Percentiles rank a stretch among this genome's conserved stretches.
These are phyloP conservation scores for Podotricha telesiphe DNA, from an alignment of 2,888 invertebrate genomes.

Conservation along the genomic window DNA sequence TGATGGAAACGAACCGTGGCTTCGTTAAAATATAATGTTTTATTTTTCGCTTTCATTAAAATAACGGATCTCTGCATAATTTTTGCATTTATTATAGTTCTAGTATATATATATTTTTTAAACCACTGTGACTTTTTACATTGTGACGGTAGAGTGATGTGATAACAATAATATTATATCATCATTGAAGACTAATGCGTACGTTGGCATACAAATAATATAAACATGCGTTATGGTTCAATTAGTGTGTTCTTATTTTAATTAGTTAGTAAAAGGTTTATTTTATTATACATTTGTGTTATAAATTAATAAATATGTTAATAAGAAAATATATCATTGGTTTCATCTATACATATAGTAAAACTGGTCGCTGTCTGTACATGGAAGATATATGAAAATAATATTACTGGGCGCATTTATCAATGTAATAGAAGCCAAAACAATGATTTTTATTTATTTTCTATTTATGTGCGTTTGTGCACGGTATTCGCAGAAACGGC, in stretches of 20 bases:
- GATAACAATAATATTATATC: not conserved
- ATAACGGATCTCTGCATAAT: constrained; percentile 10
- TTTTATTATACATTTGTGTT: not conserved
- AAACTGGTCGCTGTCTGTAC: too few species aligned
- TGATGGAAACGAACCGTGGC: constrained; percentile 36
- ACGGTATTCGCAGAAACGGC: too few species aligned
- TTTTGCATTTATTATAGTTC: constrained; percentile 1
- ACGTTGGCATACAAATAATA: constrained; percentile 10
- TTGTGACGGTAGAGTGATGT: not conserved
- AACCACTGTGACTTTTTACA: not conserved
- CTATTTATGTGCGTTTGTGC: too few species aligned
- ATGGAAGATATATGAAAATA: too few species aligned
- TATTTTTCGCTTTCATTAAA: constrained; percentile 31
- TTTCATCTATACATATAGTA: too few species aligned
- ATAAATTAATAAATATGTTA: too few species aligned
- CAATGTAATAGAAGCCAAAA: too few species aligned
- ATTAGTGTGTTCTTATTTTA: not conserved
- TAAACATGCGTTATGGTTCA: constrained; percentile 4
- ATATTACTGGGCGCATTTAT: too few species aligned
- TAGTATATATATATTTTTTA: too few species aligned
- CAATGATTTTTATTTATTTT: too few species aligned
- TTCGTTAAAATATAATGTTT: constrained; percentile 34
- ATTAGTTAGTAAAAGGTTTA: not conserved
- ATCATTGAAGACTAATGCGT: not conserved
- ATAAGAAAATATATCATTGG: too few species aligned